phyloP scores from a whole-genome alignment of 2,797 vertebrate species.

The Microcaecilia unicolor region DNA sequence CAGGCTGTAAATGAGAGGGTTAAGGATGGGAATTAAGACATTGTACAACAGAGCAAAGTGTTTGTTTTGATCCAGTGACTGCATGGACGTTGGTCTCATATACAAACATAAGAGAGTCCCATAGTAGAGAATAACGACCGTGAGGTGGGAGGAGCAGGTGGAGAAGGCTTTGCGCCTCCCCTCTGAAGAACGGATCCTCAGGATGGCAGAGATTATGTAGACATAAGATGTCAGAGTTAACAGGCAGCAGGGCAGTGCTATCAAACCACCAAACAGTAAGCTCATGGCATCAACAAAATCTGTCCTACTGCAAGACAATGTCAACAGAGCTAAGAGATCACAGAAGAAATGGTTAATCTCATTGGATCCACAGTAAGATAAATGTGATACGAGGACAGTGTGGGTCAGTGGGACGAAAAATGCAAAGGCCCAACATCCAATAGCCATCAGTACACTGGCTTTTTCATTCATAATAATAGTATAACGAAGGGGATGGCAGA shows the following conservation, averaged over 20 bases:
- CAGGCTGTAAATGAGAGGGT: slow-evolving; percentile 41
- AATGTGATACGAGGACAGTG: slow-evolving; percentile 15
- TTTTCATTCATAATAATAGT: slow-evolving; percentile 27
- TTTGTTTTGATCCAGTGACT: slow-evolving; percentile 19
- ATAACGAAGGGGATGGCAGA: slow-evolving; percentile 31
- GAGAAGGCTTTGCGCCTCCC: slow-evolving; percentile 29
- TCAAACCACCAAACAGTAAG: slow-evolving; percentile 29
- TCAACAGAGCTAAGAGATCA: slow-evolving; percentile 32
- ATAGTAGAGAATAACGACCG: slow-evolving; percentile 20
- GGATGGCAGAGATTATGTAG: slow-evolving; percentile 29
- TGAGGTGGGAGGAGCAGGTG: slow-evolving; percentile 36
- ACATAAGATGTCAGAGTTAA: slow-evolving; percentile 32
- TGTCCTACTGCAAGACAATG: slow-evolving; percentile 34
- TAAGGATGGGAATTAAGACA: slow-evolving; percentile 34
- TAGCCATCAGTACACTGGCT: slow-evolving; percentile 19
- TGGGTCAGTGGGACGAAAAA: slow-evolving; percentile 31
- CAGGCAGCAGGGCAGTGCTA: slow-evolving; percentile 30
- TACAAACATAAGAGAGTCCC: slow-evolving; percentile 36
- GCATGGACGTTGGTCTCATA: slow-evolving; percentile 18
- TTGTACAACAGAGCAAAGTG: slow-evolving; percentile 31
- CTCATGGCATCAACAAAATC: slow-evolving; percentile 29
- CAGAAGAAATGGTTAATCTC: slow-evolving; percentile 34
- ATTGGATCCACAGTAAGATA: slow-evolving; percentile 24
- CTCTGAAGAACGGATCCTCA: slow-evolving; percentile 17
- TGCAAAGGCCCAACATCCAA: slow-evolving; percentile 42